These are phyloP conservation scores for Medauroidea extradentata DNA, from an alignment of 1,140 invertebrate species.

Conservation along the genomic window DNA sequence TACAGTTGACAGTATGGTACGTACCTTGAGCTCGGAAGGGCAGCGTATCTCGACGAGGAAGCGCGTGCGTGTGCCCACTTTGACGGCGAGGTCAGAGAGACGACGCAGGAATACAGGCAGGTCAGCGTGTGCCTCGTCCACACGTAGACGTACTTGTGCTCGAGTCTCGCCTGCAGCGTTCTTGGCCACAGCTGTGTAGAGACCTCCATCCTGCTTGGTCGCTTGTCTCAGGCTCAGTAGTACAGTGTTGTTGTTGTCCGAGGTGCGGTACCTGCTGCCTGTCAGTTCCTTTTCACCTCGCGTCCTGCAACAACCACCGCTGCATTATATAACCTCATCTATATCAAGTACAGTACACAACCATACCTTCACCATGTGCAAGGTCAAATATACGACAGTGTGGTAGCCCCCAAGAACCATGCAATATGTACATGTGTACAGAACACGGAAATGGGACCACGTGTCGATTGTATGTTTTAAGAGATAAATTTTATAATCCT, in stretches of 20 bases:
- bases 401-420: too few relatives aligned
- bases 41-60: constrained; percentile 78
- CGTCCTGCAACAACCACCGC: constrained; percentile 30
- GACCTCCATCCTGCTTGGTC: constrained; percentile 43
- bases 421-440: too few relatives aligned
- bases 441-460: too few relatives aligned
- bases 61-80: constrained; percentile 77
- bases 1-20: too few relatives aligned
- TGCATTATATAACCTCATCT: too few relatives aligned
- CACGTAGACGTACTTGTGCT: constrained; percentile 38
- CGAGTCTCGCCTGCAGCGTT: constrained; percentile 44
- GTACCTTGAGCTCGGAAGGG: constrained; percentile 70
- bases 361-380: too few relatives aligned
- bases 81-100: constrained; percentile 74
- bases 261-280: constrained; percentile 42
- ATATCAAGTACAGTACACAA: too few relatives aligned
- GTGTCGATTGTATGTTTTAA: too few relatives aligned
- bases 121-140: constrained; percentile 47
- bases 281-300: constrained; percentile 41
- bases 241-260: constrained; percentile 34
- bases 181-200: constrained; percentile 51
- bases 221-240: constrained; percentile 50
- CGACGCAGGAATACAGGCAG: constrained; percentile 72
- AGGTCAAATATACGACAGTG: too few relatives aligned
- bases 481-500: too few relatives aligned